Base-by-base conservation (phyloP, 2,888 invertebrate species). In the Cremastinae sp. region DNA sequence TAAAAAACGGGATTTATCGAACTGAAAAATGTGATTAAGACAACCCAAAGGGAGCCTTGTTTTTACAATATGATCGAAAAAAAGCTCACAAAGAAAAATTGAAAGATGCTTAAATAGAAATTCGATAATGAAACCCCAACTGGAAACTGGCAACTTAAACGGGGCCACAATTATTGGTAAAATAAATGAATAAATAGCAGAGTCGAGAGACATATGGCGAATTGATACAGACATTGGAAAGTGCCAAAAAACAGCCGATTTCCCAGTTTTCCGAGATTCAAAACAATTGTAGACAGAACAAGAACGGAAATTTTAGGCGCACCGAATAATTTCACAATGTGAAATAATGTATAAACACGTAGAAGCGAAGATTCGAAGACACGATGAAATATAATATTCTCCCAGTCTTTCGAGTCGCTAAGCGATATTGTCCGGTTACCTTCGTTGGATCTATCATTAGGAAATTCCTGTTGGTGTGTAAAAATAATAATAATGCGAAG, bases 241-340 rank as follows among this genome's bases (percentile, higher is more conserved):
- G 69, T 70, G 69, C 69, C 69, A 70, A 70, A 69, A 43, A 56
- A 49, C 22, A 64, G 35, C 39, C 14, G 4, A 55, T 53, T 28
- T 41, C 20, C 28, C 53, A 28, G 28, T 39, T 12, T 37, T 37
- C 39, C 51, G 20, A 28, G 8, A 51, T n/a, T 28, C 28, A 41
- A 3, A 39, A 18, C 0, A 51, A 51, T 51, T 12, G 51, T n/a
- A 12, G 2, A 45, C 14, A 18, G 39, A 64, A 16, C 18, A 39
- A 12, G 1, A n/a, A 9, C 14, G 12, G 22, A 2, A 28, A 5
- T 28, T 28, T 2, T 28, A 28, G 28, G 28, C 5, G 2, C 28
- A 28, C 28, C 28, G 2, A 3, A 28, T 28, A 3, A 28, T 28
- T 28, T 28, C 28, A 2, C 2, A 28, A 28, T 5, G 28, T 28